Conservation (phyloP, 2,888 invertebrate species). For the Andrena chrysosceles region DNA sequence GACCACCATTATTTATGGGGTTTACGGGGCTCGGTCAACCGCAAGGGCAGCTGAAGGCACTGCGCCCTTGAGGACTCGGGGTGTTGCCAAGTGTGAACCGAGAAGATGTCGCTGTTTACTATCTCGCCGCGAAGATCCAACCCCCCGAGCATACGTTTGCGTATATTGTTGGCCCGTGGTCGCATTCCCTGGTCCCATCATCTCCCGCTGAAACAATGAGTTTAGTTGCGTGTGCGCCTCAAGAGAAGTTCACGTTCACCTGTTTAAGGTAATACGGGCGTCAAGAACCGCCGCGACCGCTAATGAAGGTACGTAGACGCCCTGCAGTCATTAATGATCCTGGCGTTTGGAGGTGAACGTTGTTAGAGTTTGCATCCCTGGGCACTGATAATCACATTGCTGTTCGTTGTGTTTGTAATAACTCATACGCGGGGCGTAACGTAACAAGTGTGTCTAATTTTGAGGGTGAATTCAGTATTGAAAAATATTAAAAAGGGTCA, state of each 20-base stretch:
- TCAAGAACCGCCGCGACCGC: constrained; percentile 46
- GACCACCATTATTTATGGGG: constrained; percentile 78
- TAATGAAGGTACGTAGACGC: constrained; percentile 44
- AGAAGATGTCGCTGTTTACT: constrained; percentile 76
- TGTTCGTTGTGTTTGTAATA: too few species aligned
- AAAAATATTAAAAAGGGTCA: too few species aligned
- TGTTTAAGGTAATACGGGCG: constrained; percentile 64
- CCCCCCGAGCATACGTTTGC: constrained; percentile 73
- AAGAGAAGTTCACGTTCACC: constrained; percentile 61
- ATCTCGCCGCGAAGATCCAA: constrained; percentile 72
- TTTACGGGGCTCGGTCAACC: constrained; percentile 78
- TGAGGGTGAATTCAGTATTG: too few species aligned
- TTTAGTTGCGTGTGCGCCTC: constrained; percentile 54
- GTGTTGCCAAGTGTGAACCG: constrained; percentile 75
- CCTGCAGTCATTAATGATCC: not conserved
- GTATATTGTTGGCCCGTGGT: constrained; percentile 78
- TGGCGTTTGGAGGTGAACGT: too few species aligned
- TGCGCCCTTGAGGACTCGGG: constrained; percentile 74
- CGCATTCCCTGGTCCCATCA: constrained; percentile 74
- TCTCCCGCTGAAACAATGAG: constrained; percentile 68
- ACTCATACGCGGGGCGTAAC: too few species aligned
- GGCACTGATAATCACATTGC: too few species aligned
- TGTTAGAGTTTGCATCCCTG: too few species aligned
- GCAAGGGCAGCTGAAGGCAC: constrained; percentile 75
- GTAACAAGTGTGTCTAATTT: too few species aligned